Percentiles rank a stretch among this genome's conserved stretches.
Conservation (phyloP, 2,797 vertebrate genomes). For the Anolis apletophallus region DNA sequence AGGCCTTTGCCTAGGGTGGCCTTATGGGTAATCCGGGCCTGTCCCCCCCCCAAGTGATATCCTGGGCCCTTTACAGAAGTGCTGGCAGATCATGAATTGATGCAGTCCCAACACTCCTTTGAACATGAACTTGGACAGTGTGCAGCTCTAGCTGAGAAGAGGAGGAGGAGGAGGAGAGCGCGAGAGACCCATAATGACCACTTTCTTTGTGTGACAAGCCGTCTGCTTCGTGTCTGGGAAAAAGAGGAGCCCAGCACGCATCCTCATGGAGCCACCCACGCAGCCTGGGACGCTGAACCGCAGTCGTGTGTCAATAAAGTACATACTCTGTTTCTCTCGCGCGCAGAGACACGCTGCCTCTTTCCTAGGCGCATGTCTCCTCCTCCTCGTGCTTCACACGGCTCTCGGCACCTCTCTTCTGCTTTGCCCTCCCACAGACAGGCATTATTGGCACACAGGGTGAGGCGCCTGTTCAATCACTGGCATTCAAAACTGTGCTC, state of each 20-base stretch:
- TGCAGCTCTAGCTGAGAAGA: constrained; percentile 34
- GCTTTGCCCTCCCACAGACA: background rate
- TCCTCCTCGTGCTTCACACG: background rate
- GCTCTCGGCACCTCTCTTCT: accelerated
- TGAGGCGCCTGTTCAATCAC: background rate
- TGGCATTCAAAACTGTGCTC: background rate
- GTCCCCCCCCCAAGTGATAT: background rate
- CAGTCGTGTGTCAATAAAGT: constrained; percentile 72
- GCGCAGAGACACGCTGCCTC: background rate
- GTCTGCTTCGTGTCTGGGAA: constrained; percentile 74
- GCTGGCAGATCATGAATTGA: background rate
- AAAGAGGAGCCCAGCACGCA: constrained; percentile 65
- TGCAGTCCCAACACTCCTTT: background rate
- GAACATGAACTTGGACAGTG: constrained; percentile 24
- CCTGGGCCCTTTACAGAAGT: background rate
- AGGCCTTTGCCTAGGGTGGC: too few relatives aligned
- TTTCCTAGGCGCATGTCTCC: constrained; percentile 12
- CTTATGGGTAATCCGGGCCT: too few relatives aligned
- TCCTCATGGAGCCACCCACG: constrained; percentile 60
- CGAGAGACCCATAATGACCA: constrained; percentile 53
- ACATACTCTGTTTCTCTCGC: constrained; percentile 43
- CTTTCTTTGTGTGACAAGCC: constrained; percentile 60
- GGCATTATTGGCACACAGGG: background rate
- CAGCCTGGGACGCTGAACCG: constrained; percentile 68
- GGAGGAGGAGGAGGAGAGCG: background rate